phyloP scores from a whole-genome alignment of 92 coral and sea anemone genomes.

The Zoanthus gigantus region DNA sequence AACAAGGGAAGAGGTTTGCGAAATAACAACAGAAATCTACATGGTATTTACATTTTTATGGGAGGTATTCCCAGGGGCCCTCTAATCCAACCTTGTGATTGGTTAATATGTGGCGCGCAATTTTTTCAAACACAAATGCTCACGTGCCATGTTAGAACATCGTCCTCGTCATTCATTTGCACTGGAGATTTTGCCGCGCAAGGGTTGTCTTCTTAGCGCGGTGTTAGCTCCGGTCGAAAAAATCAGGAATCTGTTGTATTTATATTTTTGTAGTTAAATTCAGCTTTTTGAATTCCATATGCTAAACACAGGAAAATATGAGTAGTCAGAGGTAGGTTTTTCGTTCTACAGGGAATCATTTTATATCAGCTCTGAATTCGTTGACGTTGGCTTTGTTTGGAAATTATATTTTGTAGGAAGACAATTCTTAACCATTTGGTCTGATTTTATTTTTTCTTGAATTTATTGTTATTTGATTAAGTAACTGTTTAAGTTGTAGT shows the following conservation, averaged over 20 bases:
- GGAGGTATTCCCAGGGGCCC: constrained; percentile 32
- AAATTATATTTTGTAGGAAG: neutral
- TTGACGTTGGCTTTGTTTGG: constrained; percentile 31
- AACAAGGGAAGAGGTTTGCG: neutral
- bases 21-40: constrained; percentile 43
- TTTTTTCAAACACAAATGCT: constrained; percentile 38
- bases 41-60: constrained; percentile 38
- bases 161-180: constrained; percentile 63
- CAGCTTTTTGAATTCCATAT: constrained; percentile 33
- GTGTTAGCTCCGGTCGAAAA: constrained; percentile 16
- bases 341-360: neutral
- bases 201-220: constrained; percentile 38
- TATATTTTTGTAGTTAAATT: neutral
- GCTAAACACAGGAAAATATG: constrained; percentile 28
- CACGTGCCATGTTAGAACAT: constrained; percentile 48
- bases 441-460: neutral
- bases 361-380: neutral
- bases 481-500: neutral
- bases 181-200: constrained; percentile 52
- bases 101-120: constrained; percentile 33
- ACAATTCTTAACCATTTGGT: neutral
- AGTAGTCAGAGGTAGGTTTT: constrained; percentile 34
- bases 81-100: constrained; percentile 15
- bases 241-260: neutral
- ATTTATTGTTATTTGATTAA: neutral